phyloP scores from a whole-genome alignment of 2,113 vertebrate species.

The Silurus meridionalis region DNA sequence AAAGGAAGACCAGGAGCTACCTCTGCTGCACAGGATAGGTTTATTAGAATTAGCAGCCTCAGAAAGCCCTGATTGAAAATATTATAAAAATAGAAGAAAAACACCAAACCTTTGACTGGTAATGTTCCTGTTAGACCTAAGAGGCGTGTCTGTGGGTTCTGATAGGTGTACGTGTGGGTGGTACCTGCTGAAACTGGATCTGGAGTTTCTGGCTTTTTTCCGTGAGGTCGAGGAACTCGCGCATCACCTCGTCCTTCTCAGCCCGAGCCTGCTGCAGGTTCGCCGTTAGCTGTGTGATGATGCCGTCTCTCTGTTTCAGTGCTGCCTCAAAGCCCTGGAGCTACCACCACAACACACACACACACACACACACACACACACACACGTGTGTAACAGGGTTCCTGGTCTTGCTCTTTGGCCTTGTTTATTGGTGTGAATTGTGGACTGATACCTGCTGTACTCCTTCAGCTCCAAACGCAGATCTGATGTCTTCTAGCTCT shows the following conservation, averaged over 20 bases:
- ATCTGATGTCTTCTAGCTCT: conserved; percentile 86
- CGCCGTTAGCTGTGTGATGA: conserved; percentile 95
- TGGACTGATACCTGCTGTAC: conserved; percentile 83
- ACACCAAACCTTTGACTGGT: too few relatives aligned
- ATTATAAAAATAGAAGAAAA: too few relatives aligned
- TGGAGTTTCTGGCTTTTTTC: conserved; percentile 82
- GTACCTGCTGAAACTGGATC: conserved; percentile 79
- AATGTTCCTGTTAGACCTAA: too few relatives aligned
- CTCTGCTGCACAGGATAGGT: too few relatives aligned
- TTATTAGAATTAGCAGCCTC: too few relatives aligned
- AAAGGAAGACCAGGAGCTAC: too few relatives aligned
- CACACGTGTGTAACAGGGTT: background rate
- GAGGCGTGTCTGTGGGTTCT: background rate
- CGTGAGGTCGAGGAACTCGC: conserved; percentile 90
- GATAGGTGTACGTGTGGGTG: conserved; percentile 18
- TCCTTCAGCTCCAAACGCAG: conserved; percentile 83
- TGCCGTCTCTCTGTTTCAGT: conserved; percentile 92
- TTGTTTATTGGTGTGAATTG: too few relatives aligned
- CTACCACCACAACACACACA: conserved; percentile 61
- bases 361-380: background rate
- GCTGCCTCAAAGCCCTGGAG: conserved; percentile 96
- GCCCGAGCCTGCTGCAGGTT: conserved; percentile 92
- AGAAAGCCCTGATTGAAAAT: too few relatives aligned
- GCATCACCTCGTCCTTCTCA: conserved; percentile 94
- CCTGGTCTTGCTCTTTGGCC: too few relatives aligned